phyloP scores from a whole-genome alignment of 2,113 vertebrate genomes.

The Scomber scombrus region DNA sequence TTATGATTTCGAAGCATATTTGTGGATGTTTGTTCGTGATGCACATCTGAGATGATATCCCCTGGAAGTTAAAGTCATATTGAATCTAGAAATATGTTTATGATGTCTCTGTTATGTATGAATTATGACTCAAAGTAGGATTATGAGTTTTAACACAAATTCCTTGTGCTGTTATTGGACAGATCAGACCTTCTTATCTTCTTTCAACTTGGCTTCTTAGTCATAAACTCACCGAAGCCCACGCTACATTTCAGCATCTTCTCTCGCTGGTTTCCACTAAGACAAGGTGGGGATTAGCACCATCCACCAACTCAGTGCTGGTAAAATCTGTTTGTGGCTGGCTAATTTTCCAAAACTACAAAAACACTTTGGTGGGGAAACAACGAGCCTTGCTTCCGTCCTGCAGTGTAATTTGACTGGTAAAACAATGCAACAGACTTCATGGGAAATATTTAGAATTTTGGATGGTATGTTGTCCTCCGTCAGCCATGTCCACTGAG shows the following conservation, averaged over 20 bases:
- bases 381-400: background rate
- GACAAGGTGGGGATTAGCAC: constrained; percentile 23
- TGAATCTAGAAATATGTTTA: too few relatives aligned
- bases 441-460: background rate
- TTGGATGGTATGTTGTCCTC: background rate
- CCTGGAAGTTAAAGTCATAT: too few relatives aligned
- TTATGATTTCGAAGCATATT: too few relatives aligned
- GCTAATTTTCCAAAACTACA: background rate
- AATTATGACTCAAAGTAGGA: too few relatives aligned
- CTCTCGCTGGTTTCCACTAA: background rate
- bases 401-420: background rate
- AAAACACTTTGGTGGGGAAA: constrained; percentile 10
- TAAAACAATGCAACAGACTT: constrained; percentile 9
- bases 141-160: too few relatives aligned
- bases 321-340: constrained; percentile 37
- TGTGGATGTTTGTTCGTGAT: too few relatives aligned
- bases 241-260: background rate
- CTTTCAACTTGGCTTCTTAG: too few relatives aligned
- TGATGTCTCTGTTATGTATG: too few relatives aligned
- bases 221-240: too few relatives aligned
- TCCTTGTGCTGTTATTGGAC: too few relatives aligned
- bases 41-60: too few relatives aligned
- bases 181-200: too few relatives aligned
- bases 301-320: constrained; percentile 4
- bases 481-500: background rate